Conservation (phyloP, 2,113 vertebrate species). For the Oophaga pumilio region DNA sequence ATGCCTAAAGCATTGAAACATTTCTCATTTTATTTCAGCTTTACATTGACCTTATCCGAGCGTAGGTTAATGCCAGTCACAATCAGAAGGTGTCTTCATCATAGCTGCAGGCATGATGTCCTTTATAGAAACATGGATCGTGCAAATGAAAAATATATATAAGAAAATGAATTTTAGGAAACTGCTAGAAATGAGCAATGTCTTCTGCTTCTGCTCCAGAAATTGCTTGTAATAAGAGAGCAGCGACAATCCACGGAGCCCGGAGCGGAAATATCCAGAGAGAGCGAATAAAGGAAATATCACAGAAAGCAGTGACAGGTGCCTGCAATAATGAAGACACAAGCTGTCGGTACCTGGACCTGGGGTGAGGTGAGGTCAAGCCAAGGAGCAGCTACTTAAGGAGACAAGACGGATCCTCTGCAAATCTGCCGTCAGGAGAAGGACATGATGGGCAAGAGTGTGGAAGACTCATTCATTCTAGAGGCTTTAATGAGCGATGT, state of each 20-base stretch:
- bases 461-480: neutral
- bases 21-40: too few species aligned
- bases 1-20: too few species aligned
- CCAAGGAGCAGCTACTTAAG: neutral
- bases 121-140: neutral
- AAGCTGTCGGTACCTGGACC: constrained; percentile 11
- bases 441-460: neutral
- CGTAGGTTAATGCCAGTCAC: neutral
- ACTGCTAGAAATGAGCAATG: neutral
- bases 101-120: neutral
- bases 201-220: neutral
- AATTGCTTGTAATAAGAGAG: neutral
- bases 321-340: constrained; percentile 7
- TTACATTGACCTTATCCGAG: too few species aligned
- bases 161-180: constrained; percentile 5
- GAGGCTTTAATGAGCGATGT: neutral
- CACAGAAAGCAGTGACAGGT: neutral
- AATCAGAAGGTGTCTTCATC: neutral
- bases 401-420: neutral
- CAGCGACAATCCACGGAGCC: neutral
- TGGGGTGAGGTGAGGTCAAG: neutral
- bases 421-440: neutral
- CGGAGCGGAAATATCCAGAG: constrained; percentile 2
- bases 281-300: neutral
- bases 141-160: neutral